These are phyloP conservation scores for Epinephelus awoara DNA, from an alignment of 2,797 vertebrate genomes.

Conservation along the genomic window DNA sequence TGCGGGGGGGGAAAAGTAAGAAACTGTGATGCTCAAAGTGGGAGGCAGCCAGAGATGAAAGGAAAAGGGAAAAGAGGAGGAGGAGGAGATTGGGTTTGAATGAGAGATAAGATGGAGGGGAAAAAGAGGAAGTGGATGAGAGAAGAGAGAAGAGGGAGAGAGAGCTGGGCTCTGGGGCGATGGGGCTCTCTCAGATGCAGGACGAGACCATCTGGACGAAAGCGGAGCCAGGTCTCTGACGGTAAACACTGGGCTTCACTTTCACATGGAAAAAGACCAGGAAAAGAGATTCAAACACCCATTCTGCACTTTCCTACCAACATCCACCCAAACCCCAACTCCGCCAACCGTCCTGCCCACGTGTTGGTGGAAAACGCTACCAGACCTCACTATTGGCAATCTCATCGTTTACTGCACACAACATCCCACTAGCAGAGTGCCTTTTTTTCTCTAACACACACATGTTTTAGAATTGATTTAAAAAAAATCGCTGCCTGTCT, in stretches of 20 bases:
- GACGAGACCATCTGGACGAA: constrained; percentile 81
- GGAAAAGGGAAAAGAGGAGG: constrained; percentile 52
- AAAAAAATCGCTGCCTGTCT: constrained; percentile 14
- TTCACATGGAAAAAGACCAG: constrained; percentile 67
- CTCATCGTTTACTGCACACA: constrained; percentile 33
- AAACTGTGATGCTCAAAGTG: constrained; percentile 61
- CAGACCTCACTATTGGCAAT: constrained; percentile 45
- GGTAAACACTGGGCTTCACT: constrained; percentile 79
- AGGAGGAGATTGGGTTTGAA: constrained; percentile 57
- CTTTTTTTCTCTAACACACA: constrained; percentile 6
- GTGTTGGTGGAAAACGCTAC: constrained; percentile 41
- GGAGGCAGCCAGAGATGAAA: constrained; percentile 66
- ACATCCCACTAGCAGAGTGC: constrained; percentile 33
- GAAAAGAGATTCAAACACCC: constrained; percentile 64
- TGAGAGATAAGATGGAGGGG: constrained; percentile 66
- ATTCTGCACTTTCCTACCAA: constrained; percentile 51
- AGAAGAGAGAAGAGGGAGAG: constrained; percentile 53
- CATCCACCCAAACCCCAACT: constrained; percentile 28
- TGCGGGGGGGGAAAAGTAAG: constrained; percentile 1
- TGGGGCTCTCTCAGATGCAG: constrained; percentile 75
- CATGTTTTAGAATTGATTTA: constrained; percentile 29
- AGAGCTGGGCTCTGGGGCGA: constrained; percentile 64
- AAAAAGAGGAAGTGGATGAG: constrained; percentile 61
- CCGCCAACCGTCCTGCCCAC: constrained; percentile 37
- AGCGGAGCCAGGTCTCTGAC: constrained; percentile 79